Evolutionary conservation across 2,888 invertebrate genomes (phyloP), one percentile per base, ranked within the genome.

Genomic region (Cecidostiba fungosa): DNA sequence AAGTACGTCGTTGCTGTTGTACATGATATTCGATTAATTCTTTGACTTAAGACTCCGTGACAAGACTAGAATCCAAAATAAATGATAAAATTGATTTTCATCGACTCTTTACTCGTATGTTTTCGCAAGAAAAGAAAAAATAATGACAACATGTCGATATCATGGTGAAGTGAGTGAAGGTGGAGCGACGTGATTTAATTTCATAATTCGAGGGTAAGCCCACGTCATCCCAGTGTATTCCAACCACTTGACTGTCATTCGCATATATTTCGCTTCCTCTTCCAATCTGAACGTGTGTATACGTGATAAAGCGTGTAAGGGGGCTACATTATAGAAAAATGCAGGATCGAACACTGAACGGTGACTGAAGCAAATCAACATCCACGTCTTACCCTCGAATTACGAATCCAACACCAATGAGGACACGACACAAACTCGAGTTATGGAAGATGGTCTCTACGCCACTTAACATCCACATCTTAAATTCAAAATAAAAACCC

Each of bases 401-500:
- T 39, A 77, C 19, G 26, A 77, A 73, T 10, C 23, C 54, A n/a
- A 59, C n/a, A n/a, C 8, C 54, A n/a, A 59, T 59, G 36, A 70
- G 16, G 19, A 36, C 70, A 10, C 5, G 10, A 59, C 0, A 59
- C 54, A n/a, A 59, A n/a, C 6, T 50, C 19, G 50, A 50, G 1
- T 50, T 19, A 70, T 32, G 70, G 70, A 19, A 36, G 5, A 36
- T 32, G 16, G 1, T n/a, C 36, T 36, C 19, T 19, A 36, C 36
- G n/a, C 8, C n/a, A 54, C 14, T 10, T 10, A n/a, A 3, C 16
- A 32, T 10, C 0, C 8, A 43, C 43, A 43, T 39, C 8, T n/a
- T 1, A 54, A n/a, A 26, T 5, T 8, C 4, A 36, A 26, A 29
- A 43, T 43, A 59, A n/a, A 59, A 39, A 87, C 87, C 70, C 62